Evolutionary conservation across 1,140 invertebrate species (phyloP).

Genomic region (Aphelinus certus): DNA sequence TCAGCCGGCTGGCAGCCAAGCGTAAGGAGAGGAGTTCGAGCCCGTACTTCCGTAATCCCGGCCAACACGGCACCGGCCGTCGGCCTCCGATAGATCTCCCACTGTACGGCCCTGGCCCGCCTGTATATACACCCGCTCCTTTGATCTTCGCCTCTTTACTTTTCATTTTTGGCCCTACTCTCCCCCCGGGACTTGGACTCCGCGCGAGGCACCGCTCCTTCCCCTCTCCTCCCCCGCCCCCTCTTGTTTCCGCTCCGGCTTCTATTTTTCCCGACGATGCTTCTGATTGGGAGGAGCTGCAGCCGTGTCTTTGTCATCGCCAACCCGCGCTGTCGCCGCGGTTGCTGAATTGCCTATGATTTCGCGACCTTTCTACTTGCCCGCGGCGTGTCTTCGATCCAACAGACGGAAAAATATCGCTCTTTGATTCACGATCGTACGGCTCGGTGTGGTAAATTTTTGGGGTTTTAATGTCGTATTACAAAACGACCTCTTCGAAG

Average conservation of each 20-base stretch:
- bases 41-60: conserved; percentile 49
- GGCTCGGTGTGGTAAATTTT: too few species aligned
- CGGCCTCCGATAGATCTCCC: conserved; percentile 33
- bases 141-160: conserved; percentile 24
- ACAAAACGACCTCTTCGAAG: too few species aligned
- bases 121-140: neutral
- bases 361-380: too few species aligned
- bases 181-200: conserved; percentile 1
- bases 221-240: neutral
- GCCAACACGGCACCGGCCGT: conserved; percentile 38
- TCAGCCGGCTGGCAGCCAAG: conserved; percentile 37
- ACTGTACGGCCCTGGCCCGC: conserved; percentile 17
- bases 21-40: conserved; percentile 2
- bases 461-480: too few species aligned
- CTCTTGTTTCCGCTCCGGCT: neutral
- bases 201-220: neutral
- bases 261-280: neutral
- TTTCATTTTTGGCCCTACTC: conserved; percentile 24
- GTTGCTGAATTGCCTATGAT: conserved; percentile 2
- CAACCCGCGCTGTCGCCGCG: neutral
- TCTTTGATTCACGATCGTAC: too few species aligned
- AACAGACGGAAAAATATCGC: too few species aligned
- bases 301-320: too few species aligned
- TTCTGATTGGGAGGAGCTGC: neutral
- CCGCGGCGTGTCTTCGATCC: too few species aligned